Evolutionary conservation across 2,888 invertebrate genomes (phyloP).

Genomic region (Cotesia congregata): DNA sequence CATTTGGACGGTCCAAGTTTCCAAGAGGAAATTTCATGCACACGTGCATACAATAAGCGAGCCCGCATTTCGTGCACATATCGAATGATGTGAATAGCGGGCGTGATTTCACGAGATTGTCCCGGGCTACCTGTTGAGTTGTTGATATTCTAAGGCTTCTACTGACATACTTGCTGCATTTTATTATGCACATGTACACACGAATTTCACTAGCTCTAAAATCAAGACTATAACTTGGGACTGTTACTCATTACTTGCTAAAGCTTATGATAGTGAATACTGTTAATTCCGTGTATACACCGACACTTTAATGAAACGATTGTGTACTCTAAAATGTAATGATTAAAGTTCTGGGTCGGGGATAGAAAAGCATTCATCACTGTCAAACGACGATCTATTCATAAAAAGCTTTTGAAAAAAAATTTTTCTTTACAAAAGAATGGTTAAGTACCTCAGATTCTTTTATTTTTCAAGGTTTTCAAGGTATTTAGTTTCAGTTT

Average conservation of each 20-base stretch:
- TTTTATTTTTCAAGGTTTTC: constrained; percentile 1
- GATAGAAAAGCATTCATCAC: constrained; percentile 15
- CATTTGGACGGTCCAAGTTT: constrained; percentile 11
- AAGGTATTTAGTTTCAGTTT: too few relatives aligned
- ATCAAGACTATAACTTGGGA: neutral
- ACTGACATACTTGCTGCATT: neutral
- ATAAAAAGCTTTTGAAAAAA: neutral
- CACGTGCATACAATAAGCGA: neutral
- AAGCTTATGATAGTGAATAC: neutral
- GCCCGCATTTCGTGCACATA: constrained; percentile 9
- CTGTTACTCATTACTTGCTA: neutral
- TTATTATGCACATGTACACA: neutral
- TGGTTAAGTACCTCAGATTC: neutral
- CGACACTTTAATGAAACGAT: constrained; percentile 6
- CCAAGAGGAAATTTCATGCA: constrained; percentile 6
- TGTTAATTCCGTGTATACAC: neutral
- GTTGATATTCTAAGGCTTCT: neutral
- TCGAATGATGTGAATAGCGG: neutral
- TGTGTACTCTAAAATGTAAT: neutral
- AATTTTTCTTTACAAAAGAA: neutral
- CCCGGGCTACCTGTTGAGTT: constrained; percentile 29
- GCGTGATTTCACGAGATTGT: constrained; percentile 15
- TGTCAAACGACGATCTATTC: neutral
- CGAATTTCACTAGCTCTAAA: neutral
- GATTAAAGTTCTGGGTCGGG: constrained; percentile 9